phyloP scores from a whole-genome alignment of 2,888 invertebrate genomes.

The Papilio protenor region DNA sequence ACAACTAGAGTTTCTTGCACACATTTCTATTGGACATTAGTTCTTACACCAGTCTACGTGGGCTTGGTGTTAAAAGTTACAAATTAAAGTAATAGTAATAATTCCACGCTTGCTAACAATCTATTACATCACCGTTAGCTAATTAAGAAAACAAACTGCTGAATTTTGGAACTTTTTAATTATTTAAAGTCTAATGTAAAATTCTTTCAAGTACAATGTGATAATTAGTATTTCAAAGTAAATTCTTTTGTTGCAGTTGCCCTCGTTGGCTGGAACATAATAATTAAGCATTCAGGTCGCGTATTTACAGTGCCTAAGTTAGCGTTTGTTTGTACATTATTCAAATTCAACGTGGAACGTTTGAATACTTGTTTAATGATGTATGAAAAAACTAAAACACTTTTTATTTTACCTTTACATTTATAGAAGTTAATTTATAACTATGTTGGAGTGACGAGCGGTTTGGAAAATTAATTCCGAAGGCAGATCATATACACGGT shows the following conservation, averaged over 20 bases:
- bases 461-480: too few species aligned
- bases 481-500: too few species aligned
- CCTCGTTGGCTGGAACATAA: constrained; percentile 1
- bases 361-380: constrained; percentile 9
- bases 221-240: constrained; percentile 11
- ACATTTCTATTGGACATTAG: too few species aligned
- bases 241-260: constrained; percentile 7
- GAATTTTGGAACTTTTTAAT: background rate
- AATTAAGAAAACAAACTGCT: too few species aligned
- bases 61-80: too few species aligned
- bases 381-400: constrained; percentile 10
- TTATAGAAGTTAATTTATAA: too few species aligned
- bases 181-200: background rate
- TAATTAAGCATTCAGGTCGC: constrained; percentile 22
- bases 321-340: constrained; percentile 19
- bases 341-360: constrained; percentile 17
- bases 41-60: too few species aligned
- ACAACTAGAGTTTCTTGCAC: background rate
- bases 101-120: too few species aligned
- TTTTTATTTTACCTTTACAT: background rate
- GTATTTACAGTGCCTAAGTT: constrained; percentile 20
- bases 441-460: too few species aligned
- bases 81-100: too few species aligned
- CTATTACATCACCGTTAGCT: too few species aligned
- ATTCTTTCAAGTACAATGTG: background rate